These are phyloP conservation scores for Pundamilia nyererei DNA, from an alignment of 2,113 vertebrate genomes.

Conservation along the genomic window DNA sequence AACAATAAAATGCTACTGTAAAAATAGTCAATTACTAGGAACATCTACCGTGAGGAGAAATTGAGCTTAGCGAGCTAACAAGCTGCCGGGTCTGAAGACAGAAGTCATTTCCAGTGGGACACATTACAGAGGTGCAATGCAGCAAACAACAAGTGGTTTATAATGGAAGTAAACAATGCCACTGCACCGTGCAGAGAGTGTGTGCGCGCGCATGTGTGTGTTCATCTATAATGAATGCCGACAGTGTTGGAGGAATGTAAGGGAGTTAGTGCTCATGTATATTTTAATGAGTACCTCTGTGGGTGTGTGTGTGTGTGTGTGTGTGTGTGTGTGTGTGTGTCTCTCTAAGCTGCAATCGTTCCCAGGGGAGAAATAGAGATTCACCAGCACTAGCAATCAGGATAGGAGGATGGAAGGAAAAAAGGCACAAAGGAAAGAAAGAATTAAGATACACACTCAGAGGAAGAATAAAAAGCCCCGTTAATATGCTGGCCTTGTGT, in stretches of 20 bases:
- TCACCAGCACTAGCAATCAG: background rate
- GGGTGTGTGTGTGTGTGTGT: background rate
- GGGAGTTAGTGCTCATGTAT: conserved; percentile 42
- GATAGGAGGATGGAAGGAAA: background rate
- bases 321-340: background rate
- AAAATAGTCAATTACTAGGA: background rate
- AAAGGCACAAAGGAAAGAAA: background rate
- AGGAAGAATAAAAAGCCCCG: background rate
- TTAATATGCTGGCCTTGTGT: background rate
- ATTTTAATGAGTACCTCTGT: background rate
- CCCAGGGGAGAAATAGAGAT: background rate
- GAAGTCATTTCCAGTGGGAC: background rate
- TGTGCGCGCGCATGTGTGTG: background rate
- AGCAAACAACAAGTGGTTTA: conserved; percentile 36
- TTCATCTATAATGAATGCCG: conserved; percentile 40
- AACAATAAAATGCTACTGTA: background rate
- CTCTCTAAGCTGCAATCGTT: background rate
- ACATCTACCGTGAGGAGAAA: background rate
- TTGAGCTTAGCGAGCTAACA: background rate
- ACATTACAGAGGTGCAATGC: conserved; percentile 26
- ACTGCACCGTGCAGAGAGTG: background rate
- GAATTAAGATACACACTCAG: background rate
- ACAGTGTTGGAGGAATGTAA: conserved; percentile 30
- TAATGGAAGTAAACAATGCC: background rate
- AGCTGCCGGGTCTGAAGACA: background rate